Evolutionary conservation across 2,797 vertebrate genomes (phyloP), one percentile per base, ranked within the genome.

Genomic region (Premnoplex brunnescens): DNA sequence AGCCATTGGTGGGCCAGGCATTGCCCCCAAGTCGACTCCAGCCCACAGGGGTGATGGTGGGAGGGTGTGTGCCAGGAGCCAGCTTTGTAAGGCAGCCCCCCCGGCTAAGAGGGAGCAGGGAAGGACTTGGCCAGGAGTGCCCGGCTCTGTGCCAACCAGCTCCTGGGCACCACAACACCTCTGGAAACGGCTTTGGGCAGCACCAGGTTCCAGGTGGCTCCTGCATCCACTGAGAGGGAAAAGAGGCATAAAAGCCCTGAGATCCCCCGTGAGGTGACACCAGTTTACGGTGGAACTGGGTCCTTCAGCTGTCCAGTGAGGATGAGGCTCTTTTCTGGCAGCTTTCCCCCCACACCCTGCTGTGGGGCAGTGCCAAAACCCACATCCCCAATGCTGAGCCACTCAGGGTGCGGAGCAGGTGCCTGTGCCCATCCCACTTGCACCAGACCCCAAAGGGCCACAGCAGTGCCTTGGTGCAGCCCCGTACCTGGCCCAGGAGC

Each of bases 391-490:
- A 32, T 10, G n/a, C 64, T 88, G 34, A 91, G 48, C 49, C 60
- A 62, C 13, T 17, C 6, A 0, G 30, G 10, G 19, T 11, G 27
- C 22, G 30, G 46, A 88, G 10, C 1, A 0, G 34, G 32, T 39
- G 19, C 62, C 81, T 2, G 0, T 3, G 1, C 41, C 60, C 3
- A 1, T 26, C 36, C 46, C 2, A 49, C n/a, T 67, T 41, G 24
- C 3, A 10, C 58, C 7, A 7, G 74, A 24, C 9, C 3, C n/a
- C 3, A 7, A 49, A 8, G 14, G 14, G 11, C 23, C 22, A 5
- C 0, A 0, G 46, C 11, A 1, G 4, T 6, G 21, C 23, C 48
- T 41, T 0, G 0, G 88, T n/a, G 13, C 85, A 88, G 86, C 52
- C 60, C 51, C 0, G 21, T 84, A 32, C 89, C 66, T 0, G 0